Evolutionary conservation across 2,888 invertebrate species (phyloP), one percentile per base, ranked within the genome.

Genomic region (Phanerotoma sp.): DNA sequence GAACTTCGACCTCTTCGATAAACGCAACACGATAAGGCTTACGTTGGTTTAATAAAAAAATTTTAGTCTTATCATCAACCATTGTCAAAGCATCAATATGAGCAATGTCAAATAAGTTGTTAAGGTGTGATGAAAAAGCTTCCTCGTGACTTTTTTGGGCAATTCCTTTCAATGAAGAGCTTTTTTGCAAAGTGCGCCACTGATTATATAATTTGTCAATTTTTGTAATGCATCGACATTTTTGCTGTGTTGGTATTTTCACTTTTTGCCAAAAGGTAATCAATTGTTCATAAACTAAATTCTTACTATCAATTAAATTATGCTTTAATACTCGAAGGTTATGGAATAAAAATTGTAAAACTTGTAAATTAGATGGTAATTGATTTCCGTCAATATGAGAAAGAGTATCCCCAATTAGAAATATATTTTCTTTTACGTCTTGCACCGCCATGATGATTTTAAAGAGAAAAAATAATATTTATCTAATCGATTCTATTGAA

Each of bases 351-450:
- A 48, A 18, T 25, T 38, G 15, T 13, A 48, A 22, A 10, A 33
- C 33, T 48, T 48, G 48, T 37, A 35, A 28, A n/a, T 35, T 48
- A n/a, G 48, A 48, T 10, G 48, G 48, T 4, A 48, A 35, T 13
- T 48, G 35, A 35, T 48, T 35, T 25, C 48, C 48, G 11, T 28
- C 48, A 35, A 48, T 48, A 20, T 48, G 48, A 22, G 35, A 16
- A 48, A 21, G 28, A 35, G 21, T 28, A 33, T 35, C 25, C 13
- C 37, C 48, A 22, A 48, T 48, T n/a, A 48, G 13, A 35, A 48
- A 48, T 28, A 48, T 35, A 28, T 48, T 37, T 21, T 35, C 33
- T 33, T 33, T 33, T 33, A 33, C 33, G 33, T 33, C 33, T 33
- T 33, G 33, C 33, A 33, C 13, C 3, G 11, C 33, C 33, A 33